Conservation (phyloP, 2,113 vertebrate species). For the Isichthys henryi region DNA sequence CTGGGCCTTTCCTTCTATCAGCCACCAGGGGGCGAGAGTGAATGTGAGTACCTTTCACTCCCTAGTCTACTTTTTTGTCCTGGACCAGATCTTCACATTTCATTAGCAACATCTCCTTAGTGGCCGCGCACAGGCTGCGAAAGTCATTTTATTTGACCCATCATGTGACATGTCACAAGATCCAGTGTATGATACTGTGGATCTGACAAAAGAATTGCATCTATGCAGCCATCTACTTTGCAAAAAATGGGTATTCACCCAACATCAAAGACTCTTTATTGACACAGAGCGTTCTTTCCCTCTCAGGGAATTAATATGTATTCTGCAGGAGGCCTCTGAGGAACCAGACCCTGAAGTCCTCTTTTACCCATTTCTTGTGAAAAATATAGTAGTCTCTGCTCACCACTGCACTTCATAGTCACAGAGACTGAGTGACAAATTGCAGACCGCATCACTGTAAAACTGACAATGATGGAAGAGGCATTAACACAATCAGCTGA, state of each 20-base stretch:
- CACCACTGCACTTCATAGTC: not conserved
- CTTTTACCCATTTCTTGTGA: too few species aligned
- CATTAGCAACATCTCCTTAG: not conserved
- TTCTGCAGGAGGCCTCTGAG: not conserved
- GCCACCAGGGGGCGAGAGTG: conserved; percentile 67
- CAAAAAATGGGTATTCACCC: not conserved
- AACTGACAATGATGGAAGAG: not conserved
- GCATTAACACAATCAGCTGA: not conserved
- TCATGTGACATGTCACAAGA: not conserved
- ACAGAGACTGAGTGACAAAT: not conserved
- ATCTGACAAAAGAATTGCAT: not conserved
- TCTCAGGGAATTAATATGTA: not conserved
- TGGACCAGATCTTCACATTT: not conserved
- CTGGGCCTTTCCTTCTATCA: conserved; percentile 76
- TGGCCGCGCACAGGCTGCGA: not conserved
- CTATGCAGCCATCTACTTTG: not conserved
- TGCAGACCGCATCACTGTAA: not conserved
- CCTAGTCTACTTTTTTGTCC: not conserved
- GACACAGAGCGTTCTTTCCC: not conserved
- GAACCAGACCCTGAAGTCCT: not conserved
- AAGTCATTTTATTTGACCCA: not conserved
- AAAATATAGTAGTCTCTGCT: not conserved
- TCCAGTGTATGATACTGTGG: not conserved
- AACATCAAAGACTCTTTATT: not conserved
- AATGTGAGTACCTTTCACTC: conserved; percentile 50